These are phyloP conservation scores for Aethina tumida DNA, from an alignment of 1,140 invertebrate genomes.

Conservation along the genomic window DNA sequence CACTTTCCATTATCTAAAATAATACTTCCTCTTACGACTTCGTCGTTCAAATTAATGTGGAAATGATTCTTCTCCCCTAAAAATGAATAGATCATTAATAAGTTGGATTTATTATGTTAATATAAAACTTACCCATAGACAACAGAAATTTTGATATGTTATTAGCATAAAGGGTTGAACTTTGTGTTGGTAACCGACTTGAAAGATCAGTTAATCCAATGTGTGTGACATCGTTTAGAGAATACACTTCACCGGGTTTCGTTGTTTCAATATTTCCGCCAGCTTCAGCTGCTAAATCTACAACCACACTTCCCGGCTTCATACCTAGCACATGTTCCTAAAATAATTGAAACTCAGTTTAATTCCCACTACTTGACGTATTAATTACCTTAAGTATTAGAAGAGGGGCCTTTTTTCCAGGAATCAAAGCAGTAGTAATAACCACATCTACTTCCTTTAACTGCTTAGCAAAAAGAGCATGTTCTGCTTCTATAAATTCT, in stretches of 20 bases:
- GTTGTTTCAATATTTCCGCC: conserved; percentile 85
- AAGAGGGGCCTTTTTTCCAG: conserved; percentile 75
- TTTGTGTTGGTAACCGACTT: conserved; percentile 74
- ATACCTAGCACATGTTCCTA: conserved; percentile 74
- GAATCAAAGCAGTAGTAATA: conserved; percentile 81
- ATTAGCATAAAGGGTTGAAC: conserved; percentile 79
- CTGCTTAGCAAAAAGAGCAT: conserved; percentile 77
- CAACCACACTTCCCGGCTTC: conserved; percentile 83
- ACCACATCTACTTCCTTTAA: conserved; percentile 72
- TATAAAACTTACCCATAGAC: conserved; percentile 51
- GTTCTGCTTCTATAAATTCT: conserved; percentile 79
- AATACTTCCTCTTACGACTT: conserved; percentile 76
- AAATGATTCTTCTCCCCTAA: conserved; percentile 64
- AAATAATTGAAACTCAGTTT: conserved; percentile 9
- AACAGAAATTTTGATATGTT: conserved; percentile 83
- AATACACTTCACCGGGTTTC: conserved; percentile 64
- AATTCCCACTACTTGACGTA: no score
- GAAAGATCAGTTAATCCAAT: conserved; percentile 81
- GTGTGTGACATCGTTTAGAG: conserved; percentile 71
- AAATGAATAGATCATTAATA: conserved; percentile 15
- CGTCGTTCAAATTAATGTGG: conserved; percentile 71
- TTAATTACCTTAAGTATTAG: conserved; percentile 74
- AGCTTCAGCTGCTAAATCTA: conserved; percentile 81
- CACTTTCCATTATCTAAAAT: conserved; percentile 63
- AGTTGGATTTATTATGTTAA: neutral